Base-by-base conservation (phyloP, 2,888 invertebrate genomes). In the Campoplex capitator region DNA sequence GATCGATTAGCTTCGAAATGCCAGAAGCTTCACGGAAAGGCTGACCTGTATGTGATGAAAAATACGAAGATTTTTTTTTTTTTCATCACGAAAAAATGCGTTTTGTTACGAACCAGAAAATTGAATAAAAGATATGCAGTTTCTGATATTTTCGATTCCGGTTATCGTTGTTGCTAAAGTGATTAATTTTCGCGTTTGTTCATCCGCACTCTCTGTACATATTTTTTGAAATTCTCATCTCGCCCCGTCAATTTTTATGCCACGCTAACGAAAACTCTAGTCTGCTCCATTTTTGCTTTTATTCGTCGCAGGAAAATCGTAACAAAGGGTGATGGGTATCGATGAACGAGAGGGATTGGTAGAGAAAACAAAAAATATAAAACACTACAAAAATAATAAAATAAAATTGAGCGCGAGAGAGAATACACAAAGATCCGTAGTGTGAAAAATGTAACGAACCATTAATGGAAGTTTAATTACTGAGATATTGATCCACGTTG, bases 391-490 rank as follows among this genome's bases (percentile, higher is more conserved):
- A 48, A 38, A 16, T 28, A 67, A 9, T 4, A 68, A 13, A 70
- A n/a, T 54, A 23, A 35, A 45, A 70, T 54, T 18, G 38, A n/a
- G n/a, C 45, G 45, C 28, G 35, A 38, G 70, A 32, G n/a, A 6
- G 70, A 56, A 65, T 32, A 23, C 23, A 23, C 23, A 13, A 68
- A 9, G 38, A 45, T 35, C 58, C 45, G 9, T 67, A 71, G 45
- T 23, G 42, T 18, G 77, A 13, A 68, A 73, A 62, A 67, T 73
- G 79, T 51, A 28, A 42, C 45, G 48, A 45, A 70, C 38, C 68
- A 48, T 75, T 75, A 28, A 65, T 48, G 23, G 16, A 70, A 79
- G 42, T 83, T 71, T 77, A 80, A 86, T 86, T 75, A 86, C 58
- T 51, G 75, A 62, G 56, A 86, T 78, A 70, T 35, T 83, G 71